Percentiles rank a stretch among this genome's conserved stretches.
phyloP scores from a whole-genome alignment of 2,797 vertebrate genomes.

The Etheostoma nigrum region DNA sequence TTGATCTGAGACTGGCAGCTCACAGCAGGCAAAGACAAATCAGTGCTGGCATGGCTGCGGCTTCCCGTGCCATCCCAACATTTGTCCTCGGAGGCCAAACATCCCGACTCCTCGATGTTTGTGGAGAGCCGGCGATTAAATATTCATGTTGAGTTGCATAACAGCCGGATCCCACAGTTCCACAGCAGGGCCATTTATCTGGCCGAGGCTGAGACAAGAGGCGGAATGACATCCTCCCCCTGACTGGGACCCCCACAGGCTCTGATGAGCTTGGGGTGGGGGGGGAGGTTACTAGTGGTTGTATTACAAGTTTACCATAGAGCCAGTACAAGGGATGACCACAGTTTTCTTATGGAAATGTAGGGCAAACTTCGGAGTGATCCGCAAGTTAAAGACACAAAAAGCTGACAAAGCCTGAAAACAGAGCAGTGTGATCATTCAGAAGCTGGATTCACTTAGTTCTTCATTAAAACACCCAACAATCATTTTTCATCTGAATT shows the following conservation, averaged over 20 bases:
- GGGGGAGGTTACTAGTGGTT: neutral
- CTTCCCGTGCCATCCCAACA: slow-evolving; percentile 24
- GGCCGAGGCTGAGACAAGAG: slow-evolving; percentile 40
- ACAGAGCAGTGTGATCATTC: too few relatives aligned
- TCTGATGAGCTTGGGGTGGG: slow-evolving; percentile 10
- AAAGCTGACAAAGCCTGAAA: neutral
- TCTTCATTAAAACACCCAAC: too few relatives aligned
- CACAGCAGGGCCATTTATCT: slow-evolving; percentile 53
- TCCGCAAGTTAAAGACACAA: slow-evolving; percentile 11
- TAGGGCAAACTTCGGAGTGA: slow-evolving; percentile 7
- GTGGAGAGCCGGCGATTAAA: slow-evolving; percentile 53
- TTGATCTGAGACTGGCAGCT: slow-evolving; percentile 27
- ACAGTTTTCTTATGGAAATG: slow-evolving; percentile 7
- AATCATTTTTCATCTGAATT: too few relatives aligned
- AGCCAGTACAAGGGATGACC: neutral
- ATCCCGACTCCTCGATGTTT: slow-evolving; percentile 44
- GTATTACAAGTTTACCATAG: slow-evolving; percentile 14
- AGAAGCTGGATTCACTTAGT: too few relatives aligned
- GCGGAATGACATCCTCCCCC: slow-evolving; percentile 18
- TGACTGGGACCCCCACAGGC: slow-evolving; percentile 25
- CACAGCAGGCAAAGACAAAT: slow-evolving; percentile 31
- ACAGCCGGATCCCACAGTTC: slow-evolving; percentile 45
- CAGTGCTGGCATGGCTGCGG: slow-evolving; percentile 40
- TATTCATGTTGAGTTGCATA: slow-evolving; percentile 63
- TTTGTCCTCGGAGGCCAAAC: slow-evolving; percentile 51